phyloP scores from a whole-genome alignment of 2,113 vertebrate species.

The Oxyruncus cristatus region DNA sequence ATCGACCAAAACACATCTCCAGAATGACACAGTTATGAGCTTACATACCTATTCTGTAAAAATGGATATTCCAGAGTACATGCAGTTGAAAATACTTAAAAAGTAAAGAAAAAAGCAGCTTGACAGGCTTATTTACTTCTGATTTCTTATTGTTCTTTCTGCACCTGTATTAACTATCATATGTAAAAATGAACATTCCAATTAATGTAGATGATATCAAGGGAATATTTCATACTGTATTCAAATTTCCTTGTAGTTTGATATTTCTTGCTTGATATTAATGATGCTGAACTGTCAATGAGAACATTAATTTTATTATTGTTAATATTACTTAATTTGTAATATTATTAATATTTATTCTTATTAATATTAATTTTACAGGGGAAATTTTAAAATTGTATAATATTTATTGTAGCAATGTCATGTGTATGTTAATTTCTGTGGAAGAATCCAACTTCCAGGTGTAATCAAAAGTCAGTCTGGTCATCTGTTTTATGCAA shows the following conservation, averaged over 20 bases:
- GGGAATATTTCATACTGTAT: neutral
- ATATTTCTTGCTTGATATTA: neutral
- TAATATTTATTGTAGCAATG: neutral
- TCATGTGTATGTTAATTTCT: neutral
- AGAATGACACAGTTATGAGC: neutral
- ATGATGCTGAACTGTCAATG: neutral
- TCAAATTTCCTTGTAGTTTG: neutral
- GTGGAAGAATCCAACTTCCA: neutral
- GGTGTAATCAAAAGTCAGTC: neutral
- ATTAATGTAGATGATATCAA: neutral
- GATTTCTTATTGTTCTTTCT: neutral
- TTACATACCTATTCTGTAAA: neutral
- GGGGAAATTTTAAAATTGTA: neutral
- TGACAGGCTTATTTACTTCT: neutral
- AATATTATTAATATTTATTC: too few species aligned
- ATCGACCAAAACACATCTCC: neutral
- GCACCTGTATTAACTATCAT: neutral
- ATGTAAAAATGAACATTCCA: neutral
- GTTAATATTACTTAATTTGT: too few species aligned
- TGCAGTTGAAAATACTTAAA: neutral
- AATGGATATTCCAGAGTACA: neutral
- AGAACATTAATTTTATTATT: too few species aligned
- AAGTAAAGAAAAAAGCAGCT: neutral
- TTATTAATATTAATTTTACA: neutral
- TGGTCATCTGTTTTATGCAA: neutral